phyloP scores from a whole-genome alignment of 1,140 invertebrate species.

The Antheraea mylitta region DNA sequence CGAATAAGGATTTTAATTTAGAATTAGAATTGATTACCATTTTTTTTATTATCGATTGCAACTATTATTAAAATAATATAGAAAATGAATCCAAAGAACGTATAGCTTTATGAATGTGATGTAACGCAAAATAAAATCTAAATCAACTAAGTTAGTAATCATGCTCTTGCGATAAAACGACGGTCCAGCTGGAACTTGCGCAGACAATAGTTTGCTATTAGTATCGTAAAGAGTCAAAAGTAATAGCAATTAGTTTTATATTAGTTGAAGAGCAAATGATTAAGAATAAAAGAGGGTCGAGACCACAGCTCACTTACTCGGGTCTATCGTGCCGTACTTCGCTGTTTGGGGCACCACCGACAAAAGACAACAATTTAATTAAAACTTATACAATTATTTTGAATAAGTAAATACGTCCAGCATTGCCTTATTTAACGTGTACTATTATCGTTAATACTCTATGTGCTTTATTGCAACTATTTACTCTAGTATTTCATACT shows the following conservation, averaged over 20 bases:
- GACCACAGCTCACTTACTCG: conserved; percentile 81
- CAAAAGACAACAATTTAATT: conserved; percentile 79
- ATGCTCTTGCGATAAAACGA: conserved; percentile 50
- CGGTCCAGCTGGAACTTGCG: conserved; percentile 52
- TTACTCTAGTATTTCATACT: not conserved
- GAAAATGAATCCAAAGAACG: conserved; percentile 42
- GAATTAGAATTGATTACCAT: not conserved
- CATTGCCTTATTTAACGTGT: not conserved
- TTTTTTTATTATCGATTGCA: not conserved
- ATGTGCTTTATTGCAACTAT: not conserved
- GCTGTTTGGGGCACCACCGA: conserved; percentile 79
- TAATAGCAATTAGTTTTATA: conserved; percentile 67
- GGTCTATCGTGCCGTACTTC: conserved; percentile 78
- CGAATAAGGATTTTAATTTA: too few species aligned
- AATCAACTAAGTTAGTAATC: conserved; percentile 48
- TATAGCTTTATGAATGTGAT: conserved; percentile 21
- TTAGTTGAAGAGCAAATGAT: conserved; percentile 68
- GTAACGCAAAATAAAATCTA: conserved; percentile 40
- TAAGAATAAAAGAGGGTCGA: conserved; percentile 72
- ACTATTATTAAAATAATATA: not conserved
- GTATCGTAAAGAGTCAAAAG: conserved; percentile 44
- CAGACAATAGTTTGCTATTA: conserved; percentile 48
- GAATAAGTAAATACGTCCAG: not conserved
- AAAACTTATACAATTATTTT: conserved; percentile 38
- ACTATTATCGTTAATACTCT: not conserved